Base-by-base conservation (phyloP, 2,888 invertebrate species). In the Scaeva pyrastri region DNA sequence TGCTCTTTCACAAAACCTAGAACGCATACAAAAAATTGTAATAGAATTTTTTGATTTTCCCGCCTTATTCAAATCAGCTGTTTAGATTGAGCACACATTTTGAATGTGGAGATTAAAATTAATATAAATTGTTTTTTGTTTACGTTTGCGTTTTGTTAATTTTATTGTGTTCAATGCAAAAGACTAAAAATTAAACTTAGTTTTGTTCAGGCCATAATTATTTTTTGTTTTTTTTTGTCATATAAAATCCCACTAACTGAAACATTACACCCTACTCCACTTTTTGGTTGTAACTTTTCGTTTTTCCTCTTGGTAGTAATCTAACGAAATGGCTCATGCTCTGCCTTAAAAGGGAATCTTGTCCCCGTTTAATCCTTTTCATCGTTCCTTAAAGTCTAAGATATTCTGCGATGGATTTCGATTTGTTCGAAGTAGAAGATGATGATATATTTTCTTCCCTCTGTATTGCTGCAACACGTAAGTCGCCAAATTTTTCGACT, bases 401-500 rank as follows among this genome's bases (percentile, higher is more conserved):
- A 7, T 52, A 31, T n/a, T 19, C 2, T 31, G 74, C 10, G 78
- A 92, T 92, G 92, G 92, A 92, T 89, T 92, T 92, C 78, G 91
- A 92, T 89, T 88, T 92, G n/a, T 92, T 92, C 87, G 91, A 91
- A 83, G 88, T 89, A 4, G 92, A 92, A 68, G 92, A 92, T 64
- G 92, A 92, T 76, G 91, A 91, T 36, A 89, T 92, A 41, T 79
- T 92, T 3, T 90, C 90, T 5, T 90, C 89, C 2, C 76, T 91
- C 14, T 90, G 88, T 62, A 78, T 91, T 19, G 88, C 89, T 52
- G 90, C 90, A 19, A 90, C 91, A 23, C 90, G 89, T 88, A 90
- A 88, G 76, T 66, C 26, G 76, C 71, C n/a, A 56, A n/a, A 26
- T 45, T 16, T 6, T 0, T 48, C 45, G 1, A 7, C 1, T 26